Base-by-base conservation (phyloP, 1,140 invertebrate species). In the Euwallacea similis region DNA sequence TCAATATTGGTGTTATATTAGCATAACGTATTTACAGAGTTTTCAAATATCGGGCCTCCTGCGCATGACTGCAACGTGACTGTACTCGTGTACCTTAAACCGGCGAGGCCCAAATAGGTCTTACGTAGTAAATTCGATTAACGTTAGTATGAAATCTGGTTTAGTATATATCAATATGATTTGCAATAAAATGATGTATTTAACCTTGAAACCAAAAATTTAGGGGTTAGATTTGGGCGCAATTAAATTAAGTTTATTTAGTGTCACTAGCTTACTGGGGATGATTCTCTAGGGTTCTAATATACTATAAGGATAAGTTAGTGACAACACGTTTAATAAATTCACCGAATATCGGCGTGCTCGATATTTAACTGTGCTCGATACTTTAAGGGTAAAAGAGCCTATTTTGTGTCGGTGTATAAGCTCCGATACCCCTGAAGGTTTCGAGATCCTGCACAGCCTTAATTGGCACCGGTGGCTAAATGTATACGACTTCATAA, bases 401-500 rank as follows among this genome's bases (percentile, higher is more conserved):
- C 55, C n/a, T 16, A n/a, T 15, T 50, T 11, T 47, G 60, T 67
- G 58, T 68, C 69, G 61, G 50, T 7, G 44, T 68, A 59, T 69
- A 66, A 42, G 15, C 50, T 69, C 33, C 15, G 53, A 10, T 61
- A 16, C 10, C 47, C 67, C 44, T 58, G 44, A 2, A 59, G 8
- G 41, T 13, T 44, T 65, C 54, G 74, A 76, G 69, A 66, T 71
- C 67, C 76, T 63, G 73, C 76, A 78, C 79, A 79, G 78, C 79
- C 77, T 78, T 60, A 72, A 69, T 80, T 79, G 79, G 79, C 78
- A 75, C 74, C 66, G 65, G 58, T 68, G 61, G 60, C 71, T 71
- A 73, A 68, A 66, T 73, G 64, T 74, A 69, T 72, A 67, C 47
- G 43, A 11, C 66, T 64, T 67, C 55, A 70, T 56, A 69, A 33